These are phyloP conservation scores for Thymallus thymallus DNA, from an alignment of 2,113 vertebrate genomes.

Conservation along the genomic window DNA sequence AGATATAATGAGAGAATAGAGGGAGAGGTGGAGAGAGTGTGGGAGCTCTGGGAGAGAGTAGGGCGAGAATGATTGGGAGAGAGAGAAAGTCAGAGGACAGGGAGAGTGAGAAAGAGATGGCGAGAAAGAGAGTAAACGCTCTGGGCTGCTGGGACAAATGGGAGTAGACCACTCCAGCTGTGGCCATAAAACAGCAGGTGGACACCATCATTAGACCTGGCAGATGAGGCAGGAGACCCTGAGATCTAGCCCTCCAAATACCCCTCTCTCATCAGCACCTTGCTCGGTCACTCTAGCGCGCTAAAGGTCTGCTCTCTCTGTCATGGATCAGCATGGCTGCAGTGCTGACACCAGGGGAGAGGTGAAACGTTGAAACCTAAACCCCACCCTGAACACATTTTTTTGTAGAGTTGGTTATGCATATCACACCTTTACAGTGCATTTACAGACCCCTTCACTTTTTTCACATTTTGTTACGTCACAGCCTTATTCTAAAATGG, in stretches of 20 bases:
- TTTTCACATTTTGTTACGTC: too few species aligned
- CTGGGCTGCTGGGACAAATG: slow-evolving; percentile 66
- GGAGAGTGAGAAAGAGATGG: slow-evolving; percentile 29
- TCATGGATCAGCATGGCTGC: slow-evolving; percentile 15
- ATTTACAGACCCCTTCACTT: too few species aligned
- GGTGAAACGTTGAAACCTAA: not conserved
- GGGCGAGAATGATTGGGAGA: not conserved
- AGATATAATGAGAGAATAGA: slow-evolving; percentile 7
- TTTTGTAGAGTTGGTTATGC: too few species aligned
- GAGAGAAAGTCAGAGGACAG: slow-evolving; percentile 1
- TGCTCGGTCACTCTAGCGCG: slow-evolving; percentile 84
- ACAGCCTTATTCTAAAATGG: too few species aligned
- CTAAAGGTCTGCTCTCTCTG: slow-evolving; percentile 78
- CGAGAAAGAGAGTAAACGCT: slow-evolving; percentile 24
- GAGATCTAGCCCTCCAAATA: slow-evolving; percentile 79
- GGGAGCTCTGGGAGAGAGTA: slow-evolving; percentile 25
- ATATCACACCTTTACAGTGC: too few species aligned
- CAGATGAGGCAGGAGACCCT: slow-evolving; percentile 89
- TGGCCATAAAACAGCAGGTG: slow-evolving; percentile 99
- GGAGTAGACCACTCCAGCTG: slow-evolving; percentile 87
- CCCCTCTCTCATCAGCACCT: slow-evolving; percentile 79
- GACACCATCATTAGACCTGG: slow-evolving; percentile 94
- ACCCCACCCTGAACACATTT: not conserved
- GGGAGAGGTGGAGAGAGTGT: slow-evolving; percentile 9
- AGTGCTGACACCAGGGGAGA: slow-evolving; percentile 1